Evolutionary conservation across 2,797 vertebrate genomes (phyloP), one percentile per base, ranked within the genome.

Genomic region (Acanthopagrus latus): DNA sequence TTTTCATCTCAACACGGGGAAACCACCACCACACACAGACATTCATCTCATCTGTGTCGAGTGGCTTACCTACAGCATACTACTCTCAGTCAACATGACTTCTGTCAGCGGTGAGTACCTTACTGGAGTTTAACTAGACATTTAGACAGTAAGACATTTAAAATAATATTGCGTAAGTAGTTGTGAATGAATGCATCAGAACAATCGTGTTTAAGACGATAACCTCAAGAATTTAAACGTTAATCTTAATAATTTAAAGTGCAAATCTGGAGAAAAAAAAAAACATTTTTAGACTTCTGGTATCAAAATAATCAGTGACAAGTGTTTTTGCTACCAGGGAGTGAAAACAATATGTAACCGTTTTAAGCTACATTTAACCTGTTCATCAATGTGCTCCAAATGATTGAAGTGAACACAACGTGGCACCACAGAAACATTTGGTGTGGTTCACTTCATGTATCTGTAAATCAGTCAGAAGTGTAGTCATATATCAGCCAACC

Each of bases 21-120:
- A 90, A 88, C 75, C 78, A 86, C 80, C 68, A 86, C 78, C 86
- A 71, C 47, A 74, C 27, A 33, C 51, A 80, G 33, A 51, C 59
- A 21, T 13, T 57, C 11, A 38, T 7, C 57, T 67, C 54, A 21
- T 80, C 56, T 46, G 20, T 74, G 51, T 47, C 41, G 3, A 13
- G 72, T 68, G 64, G 80, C 72, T 77, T 5, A 74, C 43, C 64
- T 80, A 0, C 62, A 74, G 64, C 0, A 2, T 10, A 10, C 50
- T 14, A 1, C 51, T 44, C 56, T 60, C 78, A 63, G 68, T 33
- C 82, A 77, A 64, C 78, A 93, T 94, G 91, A 64, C 59, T 29
- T 55, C 76, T 56, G n/a, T 77, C 74, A 71, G 59, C 1, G 86
- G 93, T 93, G 70, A 92, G 92, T 89, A 78, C 52, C 57, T 77